Percentiles rank a stretch among this genome's conserved stretches.
These are phyloP conservation scores for Drosophila planitibia DNA, from an alignment of 2,888 invertebrate species.

Conservation along the genomic window DNA sequence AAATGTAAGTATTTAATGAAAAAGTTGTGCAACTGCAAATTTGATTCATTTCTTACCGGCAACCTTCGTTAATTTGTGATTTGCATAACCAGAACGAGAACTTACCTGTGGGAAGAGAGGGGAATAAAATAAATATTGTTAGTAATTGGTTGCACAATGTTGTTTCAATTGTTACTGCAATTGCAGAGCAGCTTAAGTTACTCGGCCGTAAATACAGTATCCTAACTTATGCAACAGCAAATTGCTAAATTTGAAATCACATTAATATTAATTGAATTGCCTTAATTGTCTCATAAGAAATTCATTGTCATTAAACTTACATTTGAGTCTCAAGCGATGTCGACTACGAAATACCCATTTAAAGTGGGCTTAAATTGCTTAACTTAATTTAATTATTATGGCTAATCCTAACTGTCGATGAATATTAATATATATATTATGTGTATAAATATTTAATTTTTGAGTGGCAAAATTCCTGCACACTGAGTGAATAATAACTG, in stretches of 20 bases:
- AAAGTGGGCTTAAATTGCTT: neutral
- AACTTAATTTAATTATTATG: neutral
- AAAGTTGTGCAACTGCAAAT: neutral
- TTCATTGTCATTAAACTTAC: neutral
- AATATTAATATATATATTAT: no score
- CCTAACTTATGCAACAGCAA: neutral
- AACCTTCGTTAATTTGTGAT: neutral
- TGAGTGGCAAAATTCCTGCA: neutral
- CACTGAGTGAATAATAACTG: neutral
- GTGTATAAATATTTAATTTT: no score
- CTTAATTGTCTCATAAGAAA: neutral
- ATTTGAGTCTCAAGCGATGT: neutral
- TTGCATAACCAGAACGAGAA: constrained; percentile 5
- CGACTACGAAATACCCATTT: neutral
- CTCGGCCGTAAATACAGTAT: constrained; percentile 16
- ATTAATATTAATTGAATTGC: neutral
- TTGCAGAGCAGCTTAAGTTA: neutral
- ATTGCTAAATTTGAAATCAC: neutral
- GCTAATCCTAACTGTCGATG: neutral
- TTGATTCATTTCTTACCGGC: constrained; percentile 25
- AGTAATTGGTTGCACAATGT: constrained; percentile 14
- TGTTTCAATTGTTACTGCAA: neutral
- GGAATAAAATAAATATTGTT: constrained; percentile 4
- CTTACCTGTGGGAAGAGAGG: constrained; percentile 28
- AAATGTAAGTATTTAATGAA: constrained; percentile 40